phyloP scores from a whole-genome alignment of 2,113 vertebrate species.

The Ardeotis arabs region DNA sequence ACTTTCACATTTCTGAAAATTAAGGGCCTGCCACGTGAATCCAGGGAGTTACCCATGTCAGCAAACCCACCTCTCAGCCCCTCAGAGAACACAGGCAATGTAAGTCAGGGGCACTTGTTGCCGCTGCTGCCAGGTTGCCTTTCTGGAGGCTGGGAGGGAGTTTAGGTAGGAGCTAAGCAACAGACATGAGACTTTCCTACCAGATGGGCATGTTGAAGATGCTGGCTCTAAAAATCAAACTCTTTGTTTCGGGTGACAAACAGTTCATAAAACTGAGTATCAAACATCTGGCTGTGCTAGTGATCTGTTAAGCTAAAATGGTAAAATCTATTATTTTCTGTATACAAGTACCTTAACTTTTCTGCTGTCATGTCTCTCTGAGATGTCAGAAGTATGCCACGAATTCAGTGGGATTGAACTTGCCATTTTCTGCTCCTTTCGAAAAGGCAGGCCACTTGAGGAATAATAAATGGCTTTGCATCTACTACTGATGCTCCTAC shows the following conservation, averaged over 20 bases:
- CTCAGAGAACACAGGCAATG: neutral
- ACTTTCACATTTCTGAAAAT: neutral
- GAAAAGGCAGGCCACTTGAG: neutral
- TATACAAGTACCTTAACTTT: neutral
- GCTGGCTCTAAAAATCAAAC: neutral
- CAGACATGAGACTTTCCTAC: neutral
- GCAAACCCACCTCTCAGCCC: neutral
- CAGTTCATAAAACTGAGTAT: neutral
- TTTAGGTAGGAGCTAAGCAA: neutral
- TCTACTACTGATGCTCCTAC: neutral
- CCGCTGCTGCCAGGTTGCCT: neutral
- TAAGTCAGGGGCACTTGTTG: fast-evolving
- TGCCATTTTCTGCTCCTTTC: neutral
- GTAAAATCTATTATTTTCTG: neutral
- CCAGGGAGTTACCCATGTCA: neutral
- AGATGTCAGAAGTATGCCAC: neutral
- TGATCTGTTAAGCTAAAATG: fast-evolving
- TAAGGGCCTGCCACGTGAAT: neutral
- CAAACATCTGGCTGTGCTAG: neutral
- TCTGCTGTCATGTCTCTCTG: neutral
- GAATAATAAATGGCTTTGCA: neutral
- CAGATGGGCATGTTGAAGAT: neutral
- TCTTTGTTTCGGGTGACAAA: neutral
- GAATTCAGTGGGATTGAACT: neutral
- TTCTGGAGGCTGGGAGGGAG: neutral